These are phyloP conservation scores for Channa argus DNA, from an alignment of 2,113 vertebrate genomes.

Conservation along the genomic window DNA sequence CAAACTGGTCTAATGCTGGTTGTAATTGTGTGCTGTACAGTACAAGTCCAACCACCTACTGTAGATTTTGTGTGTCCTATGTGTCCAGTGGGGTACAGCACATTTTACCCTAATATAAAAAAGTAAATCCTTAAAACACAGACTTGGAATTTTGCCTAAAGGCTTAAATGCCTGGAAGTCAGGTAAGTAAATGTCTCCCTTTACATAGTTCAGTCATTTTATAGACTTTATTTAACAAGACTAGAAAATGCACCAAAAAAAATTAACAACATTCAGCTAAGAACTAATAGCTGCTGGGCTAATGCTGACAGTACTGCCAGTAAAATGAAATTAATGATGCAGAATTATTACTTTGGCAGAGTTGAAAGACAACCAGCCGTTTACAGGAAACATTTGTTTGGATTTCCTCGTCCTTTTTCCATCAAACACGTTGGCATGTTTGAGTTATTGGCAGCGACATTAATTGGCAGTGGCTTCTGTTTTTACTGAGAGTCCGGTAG, in stretches of 20 bases:
- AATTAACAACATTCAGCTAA: constrained; percentile 24
- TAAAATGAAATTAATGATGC: constrained; percentile 61
- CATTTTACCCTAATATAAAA: no score
- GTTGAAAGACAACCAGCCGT: constrained; percentile 41
- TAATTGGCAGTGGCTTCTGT: constrained; percentile 19
- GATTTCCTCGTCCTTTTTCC: constrained; percentile 27
- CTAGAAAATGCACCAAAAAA: constrained; percentile 23
- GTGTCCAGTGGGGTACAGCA: no score
- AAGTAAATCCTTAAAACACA: no score
- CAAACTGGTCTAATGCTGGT: no score
- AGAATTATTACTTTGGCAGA: constrained; percentile 63
- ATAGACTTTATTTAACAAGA: constrained; percentile 26
- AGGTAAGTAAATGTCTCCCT: no score
- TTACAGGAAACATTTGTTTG: constrained; percentile 58
- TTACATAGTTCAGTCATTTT: no score
- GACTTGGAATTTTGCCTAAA: no score
- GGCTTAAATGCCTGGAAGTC: no score
- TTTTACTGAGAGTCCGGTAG: constrained; percentile 36
- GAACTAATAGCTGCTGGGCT: constrained; percentile 23
- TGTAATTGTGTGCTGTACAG: no score
- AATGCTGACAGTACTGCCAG: constrained; percentile 49
- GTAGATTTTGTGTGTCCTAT: no score
- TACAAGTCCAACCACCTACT: no score
- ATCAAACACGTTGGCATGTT: constrained; percentile 19
- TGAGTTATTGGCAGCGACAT: constrained; percentile 32